Evolutionary conservation across 2,113 vertebrate genomes (phyloP).

Genomic region (Hystrix brachyura): DNA sequence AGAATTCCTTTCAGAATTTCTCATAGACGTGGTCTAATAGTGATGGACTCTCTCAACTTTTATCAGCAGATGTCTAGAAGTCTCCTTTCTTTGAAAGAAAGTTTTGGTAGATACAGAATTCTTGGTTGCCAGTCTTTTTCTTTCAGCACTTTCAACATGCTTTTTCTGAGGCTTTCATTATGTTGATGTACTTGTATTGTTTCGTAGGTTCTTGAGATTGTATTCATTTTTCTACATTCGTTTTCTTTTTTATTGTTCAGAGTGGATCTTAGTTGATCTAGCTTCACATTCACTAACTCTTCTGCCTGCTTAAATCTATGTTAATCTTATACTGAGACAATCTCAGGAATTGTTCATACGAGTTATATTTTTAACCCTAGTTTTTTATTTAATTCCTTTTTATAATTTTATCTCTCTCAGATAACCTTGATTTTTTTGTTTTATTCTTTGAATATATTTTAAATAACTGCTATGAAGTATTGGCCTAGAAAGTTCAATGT

Average conservation of each 20-base stretch:
- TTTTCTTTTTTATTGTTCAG: background rate
- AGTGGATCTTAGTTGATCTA: background rate
- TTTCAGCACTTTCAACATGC: background rate
- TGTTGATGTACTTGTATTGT: background rate
- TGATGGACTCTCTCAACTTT: background rate
- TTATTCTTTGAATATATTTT: constrained; percentile 1
- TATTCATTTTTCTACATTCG: background rate
- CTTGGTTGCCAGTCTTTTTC: background rate
- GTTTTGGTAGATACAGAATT: constrained; percentile 8
- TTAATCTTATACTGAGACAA: background rate
- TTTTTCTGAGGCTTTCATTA: background rate
- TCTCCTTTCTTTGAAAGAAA: background rate
- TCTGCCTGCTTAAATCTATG: background rate
- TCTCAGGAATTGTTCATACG: background rate
- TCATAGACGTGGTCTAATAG: background rate
- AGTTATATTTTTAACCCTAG: background rate
- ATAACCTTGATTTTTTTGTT: background rate
- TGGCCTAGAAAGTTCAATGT: background rate
- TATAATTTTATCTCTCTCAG: background rate
- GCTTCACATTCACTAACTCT: background rate
- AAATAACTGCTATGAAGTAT: background rate
- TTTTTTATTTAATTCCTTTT: constrained; percentile 1
- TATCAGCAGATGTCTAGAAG: background rate
- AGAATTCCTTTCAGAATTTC: background rate
- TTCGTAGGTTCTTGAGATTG: background rate